Conservation (phyloP, 2,888 invertebrate species). For the Drosophila peninsularis region DNA sequence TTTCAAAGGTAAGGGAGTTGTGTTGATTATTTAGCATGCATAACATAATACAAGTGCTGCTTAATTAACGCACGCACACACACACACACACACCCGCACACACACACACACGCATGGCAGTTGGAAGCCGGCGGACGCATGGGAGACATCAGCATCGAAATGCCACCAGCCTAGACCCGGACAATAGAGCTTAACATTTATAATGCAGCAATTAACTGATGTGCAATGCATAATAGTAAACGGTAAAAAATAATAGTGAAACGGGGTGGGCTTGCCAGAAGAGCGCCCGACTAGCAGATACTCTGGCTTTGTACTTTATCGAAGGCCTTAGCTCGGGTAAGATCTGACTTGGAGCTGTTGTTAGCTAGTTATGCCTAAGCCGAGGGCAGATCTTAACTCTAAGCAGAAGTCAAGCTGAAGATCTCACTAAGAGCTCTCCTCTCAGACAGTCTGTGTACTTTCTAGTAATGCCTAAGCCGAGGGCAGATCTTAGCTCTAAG, state of each 20-base stretch:
- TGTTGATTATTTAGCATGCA: constrained; percentile 30
- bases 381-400: too few relatives aligned
- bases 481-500: too few relatives aligned
- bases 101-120: background rate
- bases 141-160: background rate
- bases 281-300: background rate
- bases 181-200: constrained; percentile 53
- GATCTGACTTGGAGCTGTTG: background rate
- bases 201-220: constrained; percentile 54
- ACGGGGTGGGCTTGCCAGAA: too few relatives aligned
- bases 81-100: background rate
- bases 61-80: constrained; percentile 45
- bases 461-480: too few relatives aligned
- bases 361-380: background rate
- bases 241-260: constrained; percentile 1
- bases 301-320: too few relatives aligned
- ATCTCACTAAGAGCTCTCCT: background rate
- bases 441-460: background rate
- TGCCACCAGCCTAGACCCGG: constrained; percentile 7
- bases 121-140: background rate
- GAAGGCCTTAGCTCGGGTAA: too few relatives aligned
- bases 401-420: too few relatives aligned
- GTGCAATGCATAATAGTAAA: constrained; percentile 38
- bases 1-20: background rate
- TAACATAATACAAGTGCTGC: constrained; percentile 38